phyloP scores from a whole-genome alignment of 1,140 invertebrate species.

The Linepithema humile region DNA sequence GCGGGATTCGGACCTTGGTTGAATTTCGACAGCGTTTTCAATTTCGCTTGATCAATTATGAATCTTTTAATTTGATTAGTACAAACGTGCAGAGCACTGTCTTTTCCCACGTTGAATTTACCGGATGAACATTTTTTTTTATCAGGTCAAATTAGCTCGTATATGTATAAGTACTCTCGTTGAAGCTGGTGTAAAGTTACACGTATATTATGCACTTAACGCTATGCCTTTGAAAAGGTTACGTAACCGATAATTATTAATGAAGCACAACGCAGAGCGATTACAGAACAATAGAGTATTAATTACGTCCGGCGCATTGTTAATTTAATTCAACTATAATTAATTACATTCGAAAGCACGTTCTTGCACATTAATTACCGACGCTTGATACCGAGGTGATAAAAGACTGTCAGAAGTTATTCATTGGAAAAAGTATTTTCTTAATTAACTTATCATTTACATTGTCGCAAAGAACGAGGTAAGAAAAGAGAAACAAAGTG shows the following conservation, averaged over 20 bases:
- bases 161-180: background rate
- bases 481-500: background rate
- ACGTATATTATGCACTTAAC: slow-evolving; percentile 27
- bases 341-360: slow-evolving; percentile 46
- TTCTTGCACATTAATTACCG: slow-evolving; percentile 46
- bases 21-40: slow-evolving; percentile 25
- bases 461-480: no score
- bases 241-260: slow-evolving; percentile 47
- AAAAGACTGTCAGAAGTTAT: slow-evolving; percentile 17
- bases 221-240: slow-evolving; percentile 22
- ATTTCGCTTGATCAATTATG: slow-evolving; percentile 17
- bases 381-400: slow-evolving; percentile 12
- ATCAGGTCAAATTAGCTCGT: no score
- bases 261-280: slow-evolving; percentile 26
- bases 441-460: background rate
- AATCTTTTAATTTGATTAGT: background rate
- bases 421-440: slow-evolving; percentile 4
- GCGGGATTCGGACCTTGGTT: slow-evolving; percentile 14
- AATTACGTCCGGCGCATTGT: slow-evolving; percentile 50
- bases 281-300: slow-evolving; percentile 54
- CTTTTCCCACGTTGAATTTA: background rate
- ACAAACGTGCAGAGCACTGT: background rate
- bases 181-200: background rate
- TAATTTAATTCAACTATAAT: slow-evolving; percentile 49
- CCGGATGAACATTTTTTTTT: background rate